Conservation (phyloP, 1,140 invertebrate genomes). For the Panulirus ornatus region DNA sequence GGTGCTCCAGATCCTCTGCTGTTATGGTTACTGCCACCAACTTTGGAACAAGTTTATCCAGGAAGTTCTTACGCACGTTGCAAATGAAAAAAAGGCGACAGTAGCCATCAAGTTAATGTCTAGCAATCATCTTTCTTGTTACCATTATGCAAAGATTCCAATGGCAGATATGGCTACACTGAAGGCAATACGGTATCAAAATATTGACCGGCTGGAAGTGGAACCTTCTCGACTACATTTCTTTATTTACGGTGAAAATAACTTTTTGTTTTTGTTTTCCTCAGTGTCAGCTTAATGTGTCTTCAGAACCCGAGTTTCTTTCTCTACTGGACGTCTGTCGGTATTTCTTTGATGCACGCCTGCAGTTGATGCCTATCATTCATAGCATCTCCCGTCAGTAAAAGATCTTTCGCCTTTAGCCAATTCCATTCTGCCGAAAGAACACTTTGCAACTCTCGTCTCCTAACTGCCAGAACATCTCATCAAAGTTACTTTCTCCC, state of each 20-base stretch:
- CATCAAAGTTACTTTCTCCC: constrained; percentile 5
- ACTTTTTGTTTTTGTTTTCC: too few relatives aligned
- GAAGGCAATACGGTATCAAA: constrained; percentile 11
- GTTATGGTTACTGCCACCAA: constrained; percentile 37
- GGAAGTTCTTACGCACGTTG: constrained; percentile 42
- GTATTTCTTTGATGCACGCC: not conserved
- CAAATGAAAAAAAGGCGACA: constrained; percentile 32
- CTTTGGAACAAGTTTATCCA: not conserved
- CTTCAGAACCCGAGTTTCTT: constrained; percentile 9
- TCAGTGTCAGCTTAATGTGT: constrained; percentile 16
- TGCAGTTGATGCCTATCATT: constrained; percentile 6
- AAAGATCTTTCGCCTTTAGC: constrained; percentile 16
- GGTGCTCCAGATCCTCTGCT: constrained; percentile 38
- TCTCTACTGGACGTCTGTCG: not conserved
- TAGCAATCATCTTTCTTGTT: constrained; percentile 11
- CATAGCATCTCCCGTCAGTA: constrained; percentile 30
- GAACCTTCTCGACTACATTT: too few relatives aligned
- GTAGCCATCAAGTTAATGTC: constrained; percentile 25
- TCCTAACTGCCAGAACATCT: constrained; percentile 40
- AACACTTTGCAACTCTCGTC: constrained; percentile 1
- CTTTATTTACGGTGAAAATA: too few relatives aligned
- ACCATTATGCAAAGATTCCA: too few relatives aligned
- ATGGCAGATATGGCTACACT: constrained; percentile 21
- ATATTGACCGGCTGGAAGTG: constrained; percentile 9
- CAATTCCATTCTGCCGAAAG: not conserved